Evolutionary conservation across 2,888 invertebrate genomes (phyloP).

Genomic region (Drosophila mettleri): DNA sequence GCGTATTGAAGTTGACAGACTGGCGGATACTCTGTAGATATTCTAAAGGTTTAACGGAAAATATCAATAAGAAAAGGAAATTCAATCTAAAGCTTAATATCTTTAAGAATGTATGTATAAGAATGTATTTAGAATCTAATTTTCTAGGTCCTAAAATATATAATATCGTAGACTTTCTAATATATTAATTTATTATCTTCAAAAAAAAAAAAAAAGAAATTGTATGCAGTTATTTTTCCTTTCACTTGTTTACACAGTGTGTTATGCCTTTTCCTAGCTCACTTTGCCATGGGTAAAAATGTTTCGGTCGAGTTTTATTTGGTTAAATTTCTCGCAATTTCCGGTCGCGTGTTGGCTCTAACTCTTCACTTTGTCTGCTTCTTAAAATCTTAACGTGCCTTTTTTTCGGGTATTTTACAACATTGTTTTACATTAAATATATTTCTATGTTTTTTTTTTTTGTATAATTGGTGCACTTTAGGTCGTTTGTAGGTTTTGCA

Average conservation of each 20-base stretch:
- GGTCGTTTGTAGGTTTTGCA: constrained; percentile 67
- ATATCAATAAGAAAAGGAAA: no score
- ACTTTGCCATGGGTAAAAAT: constrained; percentile 14
- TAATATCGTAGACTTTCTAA: no score
- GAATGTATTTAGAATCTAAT: no score
- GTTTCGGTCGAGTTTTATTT: constrained; percentile 59
- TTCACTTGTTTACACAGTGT: no score
- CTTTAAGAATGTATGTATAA: no score
- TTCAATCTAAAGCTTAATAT: not conserved
- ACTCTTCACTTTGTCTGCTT: constrained; percentile 13
- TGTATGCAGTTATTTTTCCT: no score
- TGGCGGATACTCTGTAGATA: not conserved
- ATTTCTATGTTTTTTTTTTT: constrained; percentile 13
- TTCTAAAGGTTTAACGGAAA: accelerated
- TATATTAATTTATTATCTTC: no score
- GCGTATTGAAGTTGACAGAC: not conserved
- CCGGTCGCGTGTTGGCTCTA: constrained; percentile 80
- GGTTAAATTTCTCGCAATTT: constrained; percentile 79
- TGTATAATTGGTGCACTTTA: constrained; percentile 73
- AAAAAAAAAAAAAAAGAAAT: no score
- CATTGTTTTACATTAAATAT: constrained; percentile 71
- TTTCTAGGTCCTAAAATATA: no score
- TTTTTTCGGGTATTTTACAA: constrained; percentile 20
- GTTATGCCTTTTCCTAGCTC: not conserved
- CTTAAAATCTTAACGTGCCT: constrained; percentile 9